phyloP scores from a whole-genome alignment of 1,140 invertebrate genomes.

The Thaumetopoea pityocampa region DNA sequence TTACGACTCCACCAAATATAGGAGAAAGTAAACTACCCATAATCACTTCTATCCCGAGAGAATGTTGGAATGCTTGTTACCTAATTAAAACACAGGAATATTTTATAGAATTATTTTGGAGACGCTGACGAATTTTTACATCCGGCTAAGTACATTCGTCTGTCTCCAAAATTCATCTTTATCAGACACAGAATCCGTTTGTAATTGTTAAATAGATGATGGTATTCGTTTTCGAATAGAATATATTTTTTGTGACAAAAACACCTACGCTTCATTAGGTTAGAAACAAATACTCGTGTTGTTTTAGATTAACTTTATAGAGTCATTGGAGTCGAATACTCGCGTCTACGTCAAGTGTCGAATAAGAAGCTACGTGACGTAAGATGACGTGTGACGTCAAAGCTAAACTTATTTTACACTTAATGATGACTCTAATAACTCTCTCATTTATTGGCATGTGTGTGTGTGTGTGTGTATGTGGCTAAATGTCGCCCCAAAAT shows the following conservation, averaged over 20 bases:
- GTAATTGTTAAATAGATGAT: constrained; percentile 20
- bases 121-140: constrained; percentile 34
- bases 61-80: constrained; percentile 40
- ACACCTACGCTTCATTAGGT: constrained; percentile 31
- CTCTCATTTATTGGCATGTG: constrained; percentile 10
- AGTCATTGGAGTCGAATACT: constrained; percentile 36
- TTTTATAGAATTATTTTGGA: constrained; percentile 13
- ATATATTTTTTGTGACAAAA: constrained; percentile 45
- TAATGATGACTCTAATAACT: constrained; percentile 20
- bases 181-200: constrained; percentile 3
- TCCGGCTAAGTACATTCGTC: constrained; percentile 58
- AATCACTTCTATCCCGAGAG: constrained; percentile 24
- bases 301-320: constrained; percentile 8
- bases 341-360: constrained; percentile 38
- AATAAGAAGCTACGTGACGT: constrained; percentile 3
- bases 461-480: constrained; percentile 12
- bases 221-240: constrained; percentile 39
- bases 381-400: constrained; percentile 9
- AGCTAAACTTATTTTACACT: constrained; percentile 11
- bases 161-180: constrained; percentile 17
- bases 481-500: constrained; percentile 30
- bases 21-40: constrained; percentile 45
- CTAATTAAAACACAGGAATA: constrained; percentile 2
- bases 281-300: constrained; percentile 15
- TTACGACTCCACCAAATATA: constrained; percentile 63